Base-by-base conservation (phyloP, 2,113 vertebrate species). In the Chamaea fasciata region DNA sequence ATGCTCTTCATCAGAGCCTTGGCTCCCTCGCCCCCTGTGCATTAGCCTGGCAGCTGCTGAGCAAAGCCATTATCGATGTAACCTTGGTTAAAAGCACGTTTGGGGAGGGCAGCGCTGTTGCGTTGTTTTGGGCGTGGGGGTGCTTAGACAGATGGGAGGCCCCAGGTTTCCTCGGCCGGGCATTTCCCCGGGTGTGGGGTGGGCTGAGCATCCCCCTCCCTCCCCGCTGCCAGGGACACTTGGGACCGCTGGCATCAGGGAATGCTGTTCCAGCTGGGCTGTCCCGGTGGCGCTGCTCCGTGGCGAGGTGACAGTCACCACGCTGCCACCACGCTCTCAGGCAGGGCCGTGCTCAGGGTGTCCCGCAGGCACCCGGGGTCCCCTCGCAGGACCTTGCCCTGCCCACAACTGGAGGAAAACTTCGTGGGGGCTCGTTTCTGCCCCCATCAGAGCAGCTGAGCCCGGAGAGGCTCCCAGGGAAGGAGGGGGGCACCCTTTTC, bases 1-100 rank as follows among this genome's bases (percentile, higher is more conserved):
- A 44, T 39, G 76, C 89, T 94, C 70, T 24, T 19, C 89, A 84
- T 41, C 87, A 50, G 56, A 85, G 89, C 87, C n/a, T 64, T 41
- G 67, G 89, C 95, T 95, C 70, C 84, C 44, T 91, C 63, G 1
- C 93, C 84, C 67, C 71, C 87, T 7, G 53, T 70, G 87, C 59
- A 69, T 83, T 79, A 46, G 55, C 49, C 92, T 78, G 91, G 64
- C 93, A 91, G 95, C 85, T 71, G 77, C 81, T 89, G 24, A 75
- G 62, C 57, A 31, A 49, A 87, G 73, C 83, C 37, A 67, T 97
- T 94, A 74, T 67, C 90, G 22, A 5, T 68, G 90, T 33, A 44
- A 64, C 93, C 94, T 83, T 64, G 49, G 20, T 24, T 53, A 63
- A 79, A 64, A 52, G 93, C 92, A 7, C 37, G 4, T 55, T 63